These are phyloP conservation scores for Lagopus leucura DNA, from an alignment of 2,113 vertebrate genomes.

Conservation along the genomic window DNA sequence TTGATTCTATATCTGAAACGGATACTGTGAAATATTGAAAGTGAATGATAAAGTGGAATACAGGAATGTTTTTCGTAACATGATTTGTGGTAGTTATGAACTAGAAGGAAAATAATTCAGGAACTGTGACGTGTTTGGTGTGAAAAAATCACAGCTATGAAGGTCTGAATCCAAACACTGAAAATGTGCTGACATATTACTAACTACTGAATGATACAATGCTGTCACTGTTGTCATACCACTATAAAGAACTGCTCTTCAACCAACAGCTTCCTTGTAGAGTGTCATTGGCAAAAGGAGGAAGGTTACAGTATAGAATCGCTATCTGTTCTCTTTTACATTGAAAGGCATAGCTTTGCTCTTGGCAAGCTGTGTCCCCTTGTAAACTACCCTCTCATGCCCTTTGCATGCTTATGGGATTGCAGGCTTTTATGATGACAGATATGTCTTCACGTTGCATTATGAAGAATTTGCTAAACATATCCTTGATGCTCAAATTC, in stretches of 20 bases:
- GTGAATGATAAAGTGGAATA: not conserved
- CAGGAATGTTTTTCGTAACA: not conserved
- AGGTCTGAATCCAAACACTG: not conserved
- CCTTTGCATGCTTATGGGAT: not conserved
- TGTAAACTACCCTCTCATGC: not conserved
- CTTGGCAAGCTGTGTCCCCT: not conserved
- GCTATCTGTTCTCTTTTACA: not conserved
- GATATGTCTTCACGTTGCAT: not conserved
- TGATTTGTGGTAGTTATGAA: not conserved
- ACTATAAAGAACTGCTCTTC: not conserved
- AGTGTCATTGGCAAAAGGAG: not conserved
- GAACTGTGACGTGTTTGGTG: accelerated
- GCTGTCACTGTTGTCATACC: not conserved
- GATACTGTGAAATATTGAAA: not conserved
- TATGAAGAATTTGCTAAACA: not conserved
- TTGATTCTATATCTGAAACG: accelerated
- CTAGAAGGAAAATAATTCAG: not conserved
- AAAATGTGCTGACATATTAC: not conserved
- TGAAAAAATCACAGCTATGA: not conserved
- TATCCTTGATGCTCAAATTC: not conserved
- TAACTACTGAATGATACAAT: not conserved
- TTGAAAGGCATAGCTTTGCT: not conserved
- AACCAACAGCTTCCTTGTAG: not conserved
- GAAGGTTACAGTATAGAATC: not conserved
- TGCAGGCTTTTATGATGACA: not conserved